phyloP scores from a whole-genome alignment of 2,888 invertebrate genomes.

The Lithophane socia region DNA sequence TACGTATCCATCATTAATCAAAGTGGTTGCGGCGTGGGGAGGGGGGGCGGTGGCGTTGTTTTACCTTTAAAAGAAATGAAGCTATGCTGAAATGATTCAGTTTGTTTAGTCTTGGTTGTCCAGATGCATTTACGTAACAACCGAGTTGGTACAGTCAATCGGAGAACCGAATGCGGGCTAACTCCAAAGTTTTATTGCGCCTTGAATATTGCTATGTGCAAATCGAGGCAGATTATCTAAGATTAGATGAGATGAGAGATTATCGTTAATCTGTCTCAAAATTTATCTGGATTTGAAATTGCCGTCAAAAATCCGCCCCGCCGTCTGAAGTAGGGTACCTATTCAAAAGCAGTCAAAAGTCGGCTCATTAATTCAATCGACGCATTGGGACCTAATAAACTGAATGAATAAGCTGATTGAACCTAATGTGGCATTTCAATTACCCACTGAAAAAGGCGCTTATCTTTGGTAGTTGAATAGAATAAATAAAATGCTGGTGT shows the following conservation, averaged over 20 bases:
- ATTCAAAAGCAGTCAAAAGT: background rate
- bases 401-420: background rate
- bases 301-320: background rate
- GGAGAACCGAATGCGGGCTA: background rate
- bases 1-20: background rate
- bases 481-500: slow-evolving; percentile 43
- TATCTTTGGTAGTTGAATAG: slow-evolving; percentile 1
- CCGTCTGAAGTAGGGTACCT: background rate
- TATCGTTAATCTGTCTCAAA: background rate
- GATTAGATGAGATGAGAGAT: no score
- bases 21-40: background rate
- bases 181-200: background rate
- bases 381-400: background rate
- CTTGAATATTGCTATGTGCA: slow-evolving; percentile 6
- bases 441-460: background rate
- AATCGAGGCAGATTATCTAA: background rate
- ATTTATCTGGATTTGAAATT: background rate
- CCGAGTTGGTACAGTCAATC: background rate
- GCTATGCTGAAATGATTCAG: background rate
- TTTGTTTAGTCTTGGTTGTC: background rate
- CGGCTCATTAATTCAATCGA: background rate
- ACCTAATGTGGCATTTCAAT: slow-evolving; percentile 8
- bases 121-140: background rate
- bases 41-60: background rate
- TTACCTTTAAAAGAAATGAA: background rate